Evolutionary conservation across 64 coral and sea anemone genomes (phyloP), one percentile per base, ranked within the genome.

Genomic region (Actinia tenebrosa): DNA sequence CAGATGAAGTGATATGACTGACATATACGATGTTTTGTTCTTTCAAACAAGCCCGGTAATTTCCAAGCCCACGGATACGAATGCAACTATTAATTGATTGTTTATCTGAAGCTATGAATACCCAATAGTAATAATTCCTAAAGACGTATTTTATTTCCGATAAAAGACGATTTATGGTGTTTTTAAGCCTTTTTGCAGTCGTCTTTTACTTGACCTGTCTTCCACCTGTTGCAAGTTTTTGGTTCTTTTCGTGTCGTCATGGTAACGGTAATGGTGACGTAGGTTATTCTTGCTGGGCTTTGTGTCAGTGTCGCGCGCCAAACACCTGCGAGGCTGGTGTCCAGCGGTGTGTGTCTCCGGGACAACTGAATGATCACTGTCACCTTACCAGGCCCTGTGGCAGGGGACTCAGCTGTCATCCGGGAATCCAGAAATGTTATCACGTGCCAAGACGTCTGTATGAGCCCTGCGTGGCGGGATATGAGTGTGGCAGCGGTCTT

Each of bases 341-440:
- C 46, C 88, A 94, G 64, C 80, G 52, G 45, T 94, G 92, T 62
- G 92, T 86, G 16, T 10, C 23, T 23, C 92, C 92, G 55, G 89
- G 84, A 56, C 22, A 44, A 58, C 52, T 91, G 19, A 52, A 78
- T 45, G 93, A 91, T 25, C 63, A 27, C 5, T 95, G 93, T 80
- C 89, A 91, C 45, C 53, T 75, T 7, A 91, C 89, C 7, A 89
- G 53, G 58, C 89, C 89, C 11, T 95, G 93, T 69, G 86, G 68
- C 1, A 44, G 8, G 45, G 86, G 89, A 7, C 66, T 95, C 15
- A 95, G 89, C 80, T 95, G 93, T 83, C 93, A 95, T 78, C 93
- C 93, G 71, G 93, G 93, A 58, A 86, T 95, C 20, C 93, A 95
- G 72, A 95, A 83, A 91, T 95, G 93, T 45, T 95, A 88, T 63